phyloP scores from a whole-genome alignment of 2,113 vertebrate species.

The Pseudorhombus dupliciocellatus region DNA sequence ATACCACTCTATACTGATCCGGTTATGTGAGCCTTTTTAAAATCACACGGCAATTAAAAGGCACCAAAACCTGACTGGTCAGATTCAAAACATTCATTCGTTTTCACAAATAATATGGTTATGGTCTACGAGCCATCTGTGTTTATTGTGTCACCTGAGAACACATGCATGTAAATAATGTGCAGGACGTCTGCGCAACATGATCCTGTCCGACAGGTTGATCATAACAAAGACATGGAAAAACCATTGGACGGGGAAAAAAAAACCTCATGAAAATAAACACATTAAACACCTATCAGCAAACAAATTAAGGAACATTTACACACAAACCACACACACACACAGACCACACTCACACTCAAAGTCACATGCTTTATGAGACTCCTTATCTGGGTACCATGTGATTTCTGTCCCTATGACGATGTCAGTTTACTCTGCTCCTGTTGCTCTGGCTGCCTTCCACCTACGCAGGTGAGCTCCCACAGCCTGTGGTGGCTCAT shows the following conservation, averaged over 20 bases:
- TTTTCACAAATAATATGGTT: no score
- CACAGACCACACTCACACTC: conserved; percentile 11
- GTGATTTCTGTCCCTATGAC: conserved; percentile 63
- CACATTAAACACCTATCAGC: not conserved
- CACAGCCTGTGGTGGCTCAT: not conserved
- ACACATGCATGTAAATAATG: not conserved
- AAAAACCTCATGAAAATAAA: conserved; percentile 3
- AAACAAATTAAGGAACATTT: not conserved
- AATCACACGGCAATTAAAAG: no score
- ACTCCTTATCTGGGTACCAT: conserved; percentile 35
- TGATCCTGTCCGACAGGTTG: conserved; percentile 4
- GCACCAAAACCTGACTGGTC: not conserved
- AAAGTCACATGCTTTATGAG: conserved; percentile 58
- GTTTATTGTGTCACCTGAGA: not conserved
- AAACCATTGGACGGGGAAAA: not conserved
- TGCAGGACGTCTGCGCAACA: not conserved
- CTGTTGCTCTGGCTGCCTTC: not conserved
- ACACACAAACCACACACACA: not conserved
- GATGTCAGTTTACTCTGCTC: conserved; percentile 28
- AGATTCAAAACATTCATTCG: not conserved
- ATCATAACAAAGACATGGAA: not conserved
- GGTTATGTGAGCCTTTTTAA: no score
- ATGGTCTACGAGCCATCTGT: no score
- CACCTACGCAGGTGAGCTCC: conserved; percentile 21
- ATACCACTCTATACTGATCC: not conserved